A percentile compares a stretch with the other conserved stretches of the same genome.
Evolutionary conservation across 2,113 vertebrate species (phyloP).

Genomic region (Felis chaus): DNA sequence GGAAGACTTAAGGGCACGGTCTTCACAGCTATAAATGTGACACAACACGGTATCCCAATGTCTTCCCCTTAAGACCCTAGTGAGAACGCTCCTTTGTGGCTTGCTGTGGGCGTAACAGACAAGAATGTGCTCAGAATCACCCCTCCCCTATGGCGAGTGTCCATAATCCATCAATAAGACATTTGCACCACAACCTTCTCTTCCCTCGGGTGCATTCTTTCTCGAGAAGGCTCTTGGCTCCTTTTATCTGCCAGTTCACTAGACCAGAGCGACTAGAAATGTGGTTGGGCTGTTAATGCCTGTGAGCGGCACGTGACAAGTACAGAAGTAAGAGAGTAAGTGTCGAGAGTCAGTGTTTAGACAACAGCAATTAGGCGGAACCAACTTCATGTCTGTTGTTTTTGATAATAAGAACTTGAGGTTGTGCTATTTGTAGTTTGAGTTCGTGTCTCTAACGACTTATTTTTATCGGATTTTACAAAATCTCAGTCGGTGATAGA

Average conservation of each 20-base stretch:
- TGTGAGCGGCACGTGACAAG: neutral
- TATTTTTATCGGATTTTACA: neutral
- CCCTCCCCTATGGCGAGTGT: neutral
- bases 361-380: neutral
- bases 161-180: neutral
- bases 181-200: neutral
- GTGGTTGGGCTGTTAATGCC: neutral
- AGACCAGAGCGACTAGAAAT: neutral
- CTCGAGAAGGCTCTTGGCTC: neutral
- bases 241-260: neutral
- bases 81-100: neutral
- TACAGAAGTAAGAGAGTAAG: neutral
- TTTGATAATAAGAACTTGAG: neutral
- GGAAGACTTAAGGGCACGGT: neutral
- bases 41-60: neutral
- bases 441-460: neutral
- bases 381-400: neutral
- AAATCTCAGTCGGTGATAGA: neutral
- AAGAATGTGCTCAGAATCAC: neutral
- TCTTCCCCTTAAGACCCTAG: neutral
- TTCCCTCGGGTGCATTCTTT: neutral
- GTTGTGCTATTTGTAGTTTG: neutral
- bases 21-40: neutral
- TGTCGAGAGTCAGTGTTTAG: neutral
- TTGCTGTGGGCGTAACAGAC: neutral